A percentile compares a stretch with the other conserved stretches of the same genome.
Conservation (phyloP, 1,140 invertebrate species). For the Camponotus floridanus region DNA sequence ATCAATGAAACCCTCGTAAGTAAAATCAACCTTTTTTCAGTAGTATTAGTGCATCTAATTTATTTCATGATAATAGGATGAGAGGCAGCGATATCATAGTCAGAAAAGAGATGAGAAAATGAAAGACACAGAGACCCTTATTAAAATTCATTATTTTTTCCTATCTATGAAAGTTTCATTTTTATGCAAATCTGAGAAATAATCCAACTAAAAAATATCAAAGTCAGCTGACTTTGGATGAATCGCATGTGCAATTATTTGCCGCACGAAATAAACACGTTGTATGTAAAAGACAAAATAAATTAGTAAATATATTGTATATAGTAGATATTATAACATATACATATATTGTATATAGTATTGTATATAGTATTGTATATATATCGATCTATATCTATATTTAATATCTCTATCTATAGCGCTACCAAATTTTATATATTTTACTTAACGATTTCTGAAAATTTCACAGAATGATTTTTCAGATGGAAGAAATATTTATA, state of each 20-base stretch:
- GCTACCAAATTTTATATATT: neutral
- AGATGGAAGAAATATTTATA: neutral
- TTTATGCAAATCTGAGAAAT: constrained; percentile 84
- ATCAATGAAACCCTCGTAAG: neutral
- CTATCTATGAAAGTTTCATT: constrained; percentile 85
- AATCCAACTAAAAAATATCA: constrained; percentile 75
- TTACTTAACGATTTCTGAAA: neutral
- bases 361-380: neutral
- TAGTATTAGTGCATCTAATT: constrained; percentile 72
- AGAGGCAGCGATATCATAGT: constrained; percentile 52
- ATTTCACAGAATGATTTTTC: neutral
- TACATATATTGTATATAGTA: no score
- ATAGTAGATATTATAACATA: no score
- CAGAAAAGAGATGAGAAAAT: constrained; percentile 57
- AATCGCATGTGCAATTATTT: constrained; percentile 63
- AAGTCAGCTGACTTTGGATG: constrained; percentile 65
- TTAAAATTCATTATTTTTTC: constrained; percentile 86
- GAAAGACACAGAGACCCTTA: constrained; percentile 76
- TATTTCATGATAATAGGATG: constrained; percentile 72
- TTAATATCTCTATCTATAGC: no score
- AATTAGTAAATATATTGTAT: constrained; percentile 9
- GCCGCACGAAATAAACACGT: neutral
- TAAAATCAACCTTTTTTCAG: constrained; percentile 67
- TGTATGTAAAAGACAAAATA: constrained; percentile 15
- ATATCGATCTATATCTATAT: neutral